phyloP scores from a whole-genome alignment of 2,797 vertebrate species.

The Masticophis lateralis region DNA sequence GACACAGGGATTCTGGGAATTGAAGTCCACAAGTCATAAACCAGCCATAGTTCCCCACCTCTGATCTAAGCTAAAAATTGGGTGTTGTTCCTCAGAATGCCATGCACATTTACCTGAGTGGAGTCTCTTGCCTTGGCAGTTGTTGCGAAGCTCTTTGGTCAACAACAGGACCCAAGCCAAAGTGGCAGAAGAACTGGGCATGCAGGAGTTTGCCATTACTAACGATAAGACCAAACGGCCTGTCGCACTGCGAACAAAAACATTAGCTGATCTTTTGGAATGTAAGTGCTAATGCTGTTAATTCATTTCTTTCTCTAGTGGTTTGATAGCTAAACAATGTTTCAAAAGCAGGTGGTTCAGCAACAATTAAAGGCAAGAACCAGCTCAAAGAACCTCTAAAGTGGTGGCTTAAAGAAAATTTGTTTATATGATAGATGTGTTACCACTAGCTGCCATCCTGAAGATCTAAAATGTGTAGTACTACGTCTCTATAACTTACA shows the following conservation, averaged over 20 bases:
- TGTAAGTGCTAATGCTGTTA: constrained; percentile 75
- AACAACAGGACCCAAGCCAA: constrained; percentile 98
- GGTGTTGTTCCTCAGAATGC: neutral
- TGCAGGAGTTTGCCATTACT: constrained; percentile 98
- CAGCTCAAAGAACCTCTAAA: neutral
- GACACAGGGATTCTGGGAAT: neutral
- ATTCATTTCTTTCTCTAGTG: neutral
- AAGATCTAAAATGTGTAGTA: neutral
- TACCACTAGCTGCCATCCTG: neutral
- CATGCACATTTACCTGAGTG: neutral
- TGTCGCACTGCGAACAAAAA: constrained; percentile 91
- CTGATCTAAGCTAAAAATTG: neutral
- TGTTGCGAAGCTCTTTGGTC: constrained; percentile 93
- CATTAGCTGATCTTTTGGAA: constrained; percentile 92
- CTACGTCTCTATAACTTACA: neutral
- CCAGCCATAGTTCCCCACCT: neutral
- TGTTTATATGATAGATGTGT: neutral
- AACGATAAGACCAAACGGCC: constrained; percentile 98
- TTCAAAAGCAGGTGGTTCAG: neutral
- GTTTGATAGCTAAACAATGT: neutral
- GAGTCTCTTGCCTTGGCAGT: constrained; percentile 67
- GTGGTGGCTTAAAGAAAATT: neutral
- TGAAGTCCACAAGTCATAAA: neutral
- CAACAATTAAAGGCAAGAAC: neutral
- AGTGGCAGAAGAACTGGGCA: constrained; percentile 95